Evolutionary conservation across 2,113 vertebrate species (phyloP).

Genomic region (Emydocephalus ijimae): DNA sequence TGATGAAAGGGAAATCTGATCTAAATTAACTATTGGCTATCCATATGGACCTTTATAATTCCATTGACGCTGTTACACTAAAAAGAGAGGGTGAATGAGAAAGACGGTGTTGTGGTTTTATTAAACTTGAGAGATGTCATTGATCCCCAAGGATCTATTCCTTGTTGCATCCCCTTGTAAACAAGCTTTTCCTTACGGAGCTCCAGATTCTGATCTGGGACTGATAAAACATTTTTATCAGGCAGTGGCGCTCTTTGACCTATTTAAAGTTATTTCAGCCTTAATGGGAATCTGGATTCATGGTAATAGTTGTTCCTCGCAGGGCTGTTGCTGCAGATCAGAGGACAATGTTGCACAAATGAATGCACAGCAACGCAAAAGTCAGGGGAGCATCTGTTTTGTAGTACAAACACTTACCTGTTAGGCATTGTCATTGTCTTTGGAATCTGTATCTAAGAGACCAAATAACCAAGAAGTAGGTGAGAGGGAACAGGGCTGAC

Average conservation of each 20-base stretch:
- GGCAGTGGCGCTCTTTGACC: conserved; percentile 17
- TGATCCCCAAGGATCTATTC: neutral
- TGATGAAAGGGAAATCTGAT: neutral
- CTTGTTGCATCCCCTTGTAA: neutral
- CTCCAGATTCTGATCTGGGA: neutral
- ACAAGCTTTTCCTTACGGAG: neutral
- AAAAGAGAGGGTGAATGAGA: neutral
- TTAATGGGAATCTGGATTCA: neutral
- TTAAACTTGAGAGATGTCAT: neutral
- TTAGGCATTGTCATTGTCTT: conserved; percentile 12
- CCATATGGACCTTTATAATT: conserved; percentile 8
- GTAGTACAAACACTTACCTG: conserved; percentile 1
- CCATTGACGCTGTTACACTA: neutral
- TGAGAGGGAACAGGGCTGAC: neutral
- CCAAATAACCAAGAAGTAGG: conserved; percentile 12
- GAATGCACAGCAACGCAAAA: neutral
- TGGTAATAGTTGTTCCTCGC: neutral
- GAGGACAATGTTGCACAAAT: neutral
- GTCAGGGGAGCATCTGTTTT: neutral
- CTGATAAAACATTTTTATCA: neutral
- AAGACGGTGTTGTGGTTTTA: neutral
- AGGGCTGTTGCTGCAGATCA: neutral
- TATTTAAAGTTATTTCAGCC: neutral
- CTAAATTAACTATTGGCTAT: neutral
- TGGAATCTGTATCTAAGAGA: conserved; percentile 1